Percentiles rank a stretch among this genome's conserved stretches.
Evolutionary conservation across 2,797 vertebrate genomes (phyloP).

Genomic region (Thamnophis elegans): DNA sequence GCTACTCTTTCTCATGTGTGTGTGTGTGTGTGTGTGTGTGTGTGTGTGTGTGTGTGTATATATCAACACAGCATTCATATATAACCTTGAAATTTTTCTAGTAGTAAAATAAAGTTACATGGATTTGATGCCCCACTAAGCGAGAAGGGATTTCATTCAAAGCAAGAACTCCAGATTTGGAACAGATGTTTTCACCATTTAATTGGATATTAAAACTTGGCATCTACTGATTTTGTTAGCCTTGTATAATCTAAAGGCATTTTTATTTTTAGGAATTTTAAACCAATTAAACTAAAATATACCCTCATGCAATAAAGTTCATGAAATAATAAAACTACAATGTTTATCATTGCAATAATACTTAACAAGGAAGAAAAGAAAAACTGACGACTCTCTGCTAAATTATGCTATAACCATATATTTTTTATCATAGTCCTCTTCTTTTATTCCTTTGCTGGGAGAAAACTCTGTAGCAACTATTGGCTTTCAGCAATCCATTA

Average conservation of each 20-base stretch:
- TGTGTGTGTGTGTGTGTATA: too few relatives aligned
- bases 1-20: not conserved
- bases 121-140: not conserved
- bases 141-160: not conserved
- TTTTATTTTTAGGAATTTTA: not conserved
- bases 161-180: not conserved
- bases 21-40: too few relatives aligned
- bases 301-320: not conserved
- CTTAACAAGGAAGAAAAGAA: not conserved
- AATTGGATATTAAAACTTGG: not conserved
- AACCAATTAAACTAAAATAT: not conserved
- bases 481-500: not conserved
- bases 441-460: not conserved
- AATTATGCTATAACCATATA: not conserved
- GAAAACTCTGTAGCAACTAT: not conserved
- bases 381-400: not conserved
- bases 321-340: not conserved
- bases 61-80: too few relatives aligned
- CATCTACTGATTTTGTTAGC: not conserved
- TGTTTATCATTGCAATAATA: not conserved
- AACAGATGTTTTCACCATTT: not conserved
- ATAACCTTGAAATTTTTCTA: not conserved
- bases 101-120: not conserved
- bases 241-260: not conserved
- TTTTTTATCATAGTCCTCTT: not conserved